phyloP scores from a whole-genome alignment of 1,140 invertebrate genomes.

The Phenacoccus solenopsis region DNA sequence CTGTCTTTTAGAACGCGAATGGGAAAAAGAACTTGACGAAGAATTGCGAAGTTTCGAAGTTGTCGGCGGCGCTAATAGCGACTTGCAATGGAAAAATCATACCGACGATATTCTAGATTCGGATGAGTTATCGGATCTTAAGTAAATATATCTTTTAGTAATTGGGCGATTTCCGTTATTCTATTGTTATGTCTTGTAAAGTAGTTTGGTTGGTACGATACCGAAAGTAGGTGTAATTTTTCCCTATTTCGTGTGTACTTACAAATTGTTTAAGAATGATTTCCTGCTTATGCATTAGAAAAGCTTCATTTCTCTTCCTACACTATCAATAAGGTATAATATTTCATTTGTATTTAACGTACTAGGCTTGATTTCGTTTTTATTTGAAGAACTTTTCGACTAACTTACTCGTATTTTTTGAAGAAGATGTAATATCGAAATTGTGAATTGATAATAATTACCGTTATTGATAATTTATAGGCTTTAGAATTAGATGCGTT shows the following conservation, averaged over 20 bases:
- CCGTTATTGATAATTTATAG: background rate
- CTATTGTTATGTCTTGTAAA: background rate
- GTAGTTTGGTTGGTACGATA: background rate
- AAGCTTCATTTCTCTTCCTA: background rate
- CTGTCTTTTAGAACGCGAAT: background rate
- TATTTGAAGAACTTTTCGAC: background rate
- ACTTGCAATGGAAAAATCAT: background rate
- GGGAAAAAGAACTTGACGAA: background rate
- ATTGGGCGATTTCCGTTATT: background rate
- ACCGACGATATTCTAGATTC: background rate
- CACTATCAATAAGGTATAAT: too few species aligned
- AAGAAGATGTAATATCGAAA: background rate
- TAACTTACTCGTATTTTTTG: background rate
- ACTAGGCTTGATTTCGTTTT: background rate
- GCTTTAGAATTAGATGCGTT: background rate
- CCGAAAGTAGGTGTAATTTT: background rate
- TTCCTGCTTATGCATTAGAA: background rate
- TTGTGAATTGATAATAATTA: constrained; percentile 3
- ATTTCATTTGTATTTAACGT: background rate
- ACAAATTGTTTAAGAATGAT: background rate
- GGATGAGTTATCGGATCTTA: background rate
- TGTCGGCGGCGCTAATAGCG: background rate
- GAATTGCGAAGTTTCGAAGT: background rate
- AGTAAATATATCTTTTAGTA: background rate
- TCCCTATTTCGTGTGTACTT: background rate